These are phyloP conservation scores for Cyprinodon diabolis DNA, from an alignment of 2,797 vertebrate genomes.

Conservation along the genomic window DNA sequence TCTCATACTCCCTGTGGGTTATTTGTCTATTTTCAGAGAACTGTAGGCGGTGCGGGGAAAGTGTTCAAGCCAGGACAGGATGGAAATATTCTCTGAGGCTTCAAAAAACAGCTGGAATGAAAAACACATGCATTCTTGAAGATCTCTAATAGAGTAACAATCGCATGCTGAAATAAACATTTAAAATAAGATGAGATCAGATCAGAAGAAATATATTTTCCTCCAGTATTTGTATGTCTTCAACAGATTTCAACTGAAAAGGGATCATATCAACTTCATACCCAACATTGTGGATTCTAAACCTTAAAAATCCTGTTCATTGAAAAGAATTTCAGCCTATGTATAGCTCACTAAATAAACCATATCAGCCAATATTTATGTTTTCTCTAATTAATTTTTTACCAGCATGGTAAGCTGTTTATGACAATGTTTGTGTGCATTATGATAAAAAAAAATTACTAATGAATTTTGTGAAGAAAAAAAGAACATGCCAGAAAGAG, in stretches of 20 bases:
- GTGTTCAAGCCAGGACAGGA: constrained; percentile 64
- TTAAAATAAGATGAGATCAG: neutral
- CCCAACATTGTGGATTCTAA: neutral
- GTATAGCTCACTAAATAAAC: neutral
- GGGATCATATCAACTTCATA: neutral
- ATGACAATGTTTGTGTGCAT: neutral
- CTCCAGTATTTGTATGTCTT: neutral
- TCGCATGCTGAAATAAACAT: neutral
- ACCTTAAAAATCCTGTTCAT: too few relatives aligned
- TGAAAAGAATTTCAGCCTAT: neutral
- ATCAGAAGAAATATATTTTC: neutral
- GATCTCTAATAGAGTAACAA: constrained; percentile 8
- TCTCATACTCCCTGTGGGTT: constrained; percentile 60
- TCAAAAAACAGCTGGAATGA: constrained; percentile 54
- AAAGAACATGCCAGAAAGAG: neutral
- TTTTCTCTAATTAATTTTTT: neutral
- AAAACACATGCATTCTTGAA: constrained; percentile 11
- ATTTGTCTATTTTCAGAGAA: constrained; percentile 75
- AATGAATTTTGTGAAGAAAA: neutral
- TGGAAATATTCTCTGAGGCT: constrained; percentile 55
- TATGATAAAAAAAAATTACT: neutral
- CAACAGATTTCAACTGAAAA: neutral
- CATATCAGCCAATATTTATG: neutral
- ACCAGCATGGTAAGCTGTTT: neutral
- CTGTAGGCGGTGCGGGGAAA: constrained; percentile 64